Conservation (phyloP, 2,888 invertebrate species). For the Cryptophagus acutangulus region DNA sequence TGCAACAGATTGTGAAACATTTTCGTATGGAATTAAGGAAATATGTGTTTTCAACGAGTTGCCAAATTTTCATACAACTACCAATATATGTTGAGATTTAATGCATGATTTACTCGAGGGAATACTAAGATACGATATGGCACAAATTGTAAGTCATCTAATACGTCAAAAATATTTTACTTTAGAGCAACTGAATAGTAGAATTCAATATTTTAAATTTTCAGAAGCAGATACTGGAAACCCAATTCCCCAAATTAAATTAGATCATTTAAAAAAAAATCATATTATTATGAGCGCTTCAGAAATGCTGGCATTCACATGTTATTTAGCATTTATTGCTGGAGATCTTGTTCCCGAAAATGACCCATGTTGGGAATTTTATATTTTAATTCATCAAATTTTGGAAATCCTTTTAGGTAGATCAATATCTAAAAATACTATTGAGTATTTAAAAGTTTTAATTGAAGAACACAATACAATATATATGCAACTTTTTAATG, state of each 20-base stretch:
- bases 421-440: constrained; percentile 7
- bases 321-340: constrained; percentile 16
- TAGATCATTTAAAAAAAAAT: constrained; percentile 14
- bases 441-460: constrained; percentile 13
- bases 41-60: constrained; percentile 13
- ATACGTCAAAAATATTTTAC: constrained; percentile 14
- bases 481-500: constrained; percentile 15
- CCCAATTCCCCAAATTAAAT: constrained; percentile 12
- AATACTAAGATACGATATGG: constrained; percentile 14
- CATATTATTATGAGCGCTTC: constrained; percentile 13
- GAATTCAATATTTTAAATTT: constrained; percentile 15
- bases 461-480: constrained; percentile 21
- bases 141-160: constrained; percentile 10
- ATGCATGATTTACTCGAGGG: constrained; percentile 19
- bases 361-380: constrained; percentile 14
- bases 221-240: constrained; percentile 12
- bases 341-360: constrained; percentile 13
- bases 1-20: constrained; percentile 4
- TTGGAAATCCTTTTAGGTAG: constrained; percentile 14
- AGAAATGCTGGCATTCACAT: constrained; percentile 16
- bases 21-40: constrained; percentile 11
- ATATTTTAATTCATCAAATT: constrained; percentile 16
- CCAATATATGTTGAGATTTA: constrained; percentile 12
- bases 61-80: constrained; percentile 9
- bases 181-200: constrained; percentile 13